Conservation (phyloP, 2,888 invertebrate genomes). For the Drosophila hawaiiensis region DNA sequence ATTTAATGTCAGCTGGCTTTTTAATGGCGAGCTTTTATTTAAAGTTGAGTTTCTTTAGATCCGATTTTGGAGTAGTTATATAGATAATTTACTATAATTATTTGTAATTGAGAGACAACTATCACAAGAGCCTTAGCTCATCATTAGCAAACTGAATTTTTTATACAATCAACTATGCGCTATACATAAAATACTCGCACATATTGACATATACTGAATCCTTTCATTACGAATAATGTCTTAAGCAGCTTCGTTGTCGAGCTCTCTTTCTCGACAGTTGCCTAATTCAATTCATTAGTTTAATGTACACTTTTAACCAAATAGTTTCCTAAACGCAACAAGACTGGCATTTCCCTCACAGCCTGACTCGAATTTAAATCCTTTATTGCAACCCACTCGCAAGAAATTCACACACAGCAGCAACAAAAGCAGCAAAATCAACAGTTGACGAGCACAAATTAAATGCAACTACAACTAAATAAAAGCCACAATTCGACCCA, state of each 20-base stretch:
- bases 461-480: constrained; percentile 33
- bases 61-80: too few species aligned
- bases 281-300: neutral
- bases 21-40: neutral
- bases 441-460: constrained; percentile 12
- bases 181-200: neutral
- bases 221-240: neutral
- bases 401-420: neutral
- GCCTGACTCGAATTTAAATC: neutral
- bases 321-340: neutral
- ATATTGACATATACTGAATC: too few species aligned
- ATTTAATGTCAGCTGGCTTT: constrained; percentile 1
- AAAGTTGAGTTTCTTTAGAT: neutral
- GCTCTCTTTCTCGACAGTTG: too few species aligned
- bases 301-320: neutral
- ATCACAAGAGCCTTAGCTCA: neutral
- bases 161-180: neutral
- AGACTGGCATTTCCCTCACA: neutral
- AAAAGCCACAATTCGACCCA: constrained; percentile 22
- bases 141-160: neutral
- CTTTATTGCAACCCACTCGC: neutral
- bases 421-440: neutral
- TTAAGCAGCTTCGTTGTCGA: neutral
- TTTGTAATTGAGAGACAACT: neutral
- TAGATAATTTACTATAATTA: neutral